These are phyloP conservation scores for Anneissia japonica DNA, from an alignment of 35 echinoderm and acorn worm genomes.

Conservation along the genomic window DNA sequence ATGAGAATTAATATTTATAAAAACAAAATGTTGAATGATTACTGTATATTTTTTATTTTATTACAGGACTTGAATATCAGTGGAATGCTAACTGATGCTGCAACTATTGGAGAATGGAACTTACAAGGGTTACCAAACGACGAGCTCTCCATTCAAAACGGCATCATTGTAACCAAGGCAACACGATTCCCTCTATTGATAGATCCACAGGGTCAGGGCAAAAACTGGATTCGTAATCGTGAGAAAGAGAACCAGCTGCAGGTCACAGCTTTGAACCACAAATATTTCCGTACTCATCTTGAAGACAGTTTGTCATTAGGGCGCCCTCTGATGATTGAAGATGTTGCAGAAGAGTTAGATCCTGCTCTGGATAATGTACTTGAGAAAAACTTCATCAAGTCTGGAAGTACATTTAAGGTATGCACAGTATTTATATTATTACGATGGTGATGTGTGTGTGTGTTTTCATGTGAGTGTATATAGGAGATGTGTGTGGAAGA, in stretches of 20 bases:
- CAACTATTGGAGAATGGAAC: conserved; percentile 96
- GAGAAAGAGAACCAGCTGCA: conserved; percentile 76
- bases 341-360: conserved; percentile 87
- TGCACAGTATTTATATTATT: not conserved
- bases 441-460: not conserved
- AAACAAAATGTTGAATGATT: not conserved
- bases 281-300: conserved; percentile 95
- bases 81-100: conserved; percentile 63
- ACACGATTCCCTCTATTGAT: conserved; percentile 74
- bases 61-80: conserved; percentile 78
- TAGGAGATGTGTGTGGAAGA: no score
- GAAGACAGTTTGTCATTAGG: conserved; percentile 94
- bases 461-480: no score
- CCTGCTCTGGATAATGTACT: conserved; percentile 96
- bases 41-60: not conserved
- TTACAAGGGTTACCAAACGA: conserved; percentile 91
- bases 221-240: conserved; percentile 76
- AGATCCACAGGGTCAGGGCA: conserved; percentile 96
- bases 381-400: conserved; percentile 99
- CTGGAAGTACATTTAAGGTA: conserved; percentile 93
- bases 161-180: conserved; percentile 95
- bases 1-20: no score
- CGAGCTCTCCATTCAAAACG: conserved; percentile 94
- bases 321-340: conserved; percentile 88
- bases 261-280: conserved; percentile 83